Evolutionary conservation across 2,888 invertebrate genomes (phyloP), one percentile per base, ranked within the genome.

Genomic region (Syritta pipiens): DNA sequence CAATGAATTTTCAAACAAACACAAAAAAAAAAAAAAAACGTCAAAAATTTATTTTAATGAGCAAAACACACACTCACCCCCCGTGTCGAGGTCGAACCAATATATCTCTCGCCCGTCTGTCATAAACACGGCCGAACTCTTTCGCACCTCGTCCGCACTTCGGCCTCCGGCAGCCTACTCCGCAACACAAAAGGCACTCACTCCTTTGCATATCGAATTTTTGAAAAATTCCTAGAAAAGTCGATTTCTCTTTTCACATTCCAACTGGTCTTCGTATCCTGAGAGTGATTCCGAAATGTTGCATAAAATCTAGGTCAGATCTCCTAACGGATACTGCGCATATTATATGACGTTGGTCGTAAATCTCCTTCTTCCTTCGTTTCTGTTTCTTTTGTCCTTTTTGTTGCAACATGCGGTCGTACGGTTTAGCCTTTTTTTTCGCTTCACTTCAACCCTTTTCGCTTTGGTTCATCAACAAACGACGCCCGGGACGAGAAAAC

Each of bases 221-320:
- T 40, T 24, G 4, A n/a, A 7, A 17, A 63, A 72, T 37, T 60
- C 60, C 24, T 42, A 51, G 44, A 48, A 69, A 35, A 12, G 1
- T 6, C 60, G 59, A 53, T 77, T 72, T 72, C 71, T 72, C 51
- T 51, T 69, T 57, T 26, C 28, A 14, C 7, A 28, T 10, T 40
- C 6, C 32, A 19, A 24, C 0, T 6, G 10, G 9, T 37, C 7
- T 5, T 28, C 30, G 14, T 14, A 12, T 32, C 10, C 7, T 9
- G 20, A 42, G 12, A n/a, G 20, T 22, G 20, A 10, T 26, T 30
- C 5, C 22, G 10, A 55, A 62, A 55, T 55, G 32, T 35, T 65
- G 57, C 35, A 74, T 74, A 68, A 74, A 49, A 79, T 74, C 55
- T 74, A 68, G 79, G 79, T 79, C 79, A 79, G 26, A 67, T 57